Conservation (phyloP, 2,888 invertebrate species). For the Rotaria socialis region DNA sequence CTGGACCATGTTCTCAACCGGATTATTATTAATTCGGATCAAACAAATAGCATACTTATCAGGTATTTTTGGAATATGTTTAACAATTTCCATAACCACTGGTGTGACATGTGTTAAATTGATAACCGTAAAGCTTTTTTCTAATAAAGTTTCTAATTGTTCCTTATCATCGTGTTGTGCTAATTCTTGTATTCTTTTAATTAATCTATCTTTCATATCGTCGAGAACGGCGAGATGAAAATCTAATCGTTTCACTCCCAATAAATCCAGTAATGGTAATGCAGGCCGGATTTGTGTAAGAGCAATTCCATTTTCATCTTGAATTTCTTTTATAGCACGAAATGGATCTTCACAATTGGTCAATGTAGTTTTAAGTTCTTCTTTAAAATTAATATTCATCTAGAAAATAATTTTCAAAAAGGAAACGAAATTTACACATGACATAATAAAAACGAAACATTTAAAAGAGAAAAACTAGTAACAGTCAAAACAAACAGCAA, state of each 20-base stretch:
- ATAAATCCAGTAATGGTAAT: slow-evolving; percentile 86
- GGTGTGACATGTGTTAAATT: slow-evolving; percentile 79
- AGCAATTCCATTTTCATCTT: slow-evolving; percentile 65
- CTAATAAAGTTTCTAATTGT: slow-evolving; percentile 79
- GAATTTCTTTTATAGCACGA: slow-evolving; percentile 96
- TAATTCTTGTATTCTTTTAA: slow-evolving; percentile 43
- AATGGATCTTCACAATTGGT: slow-evolving; percentile 92
- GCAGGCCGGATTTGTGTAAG: slow-evolving; percentile 86
- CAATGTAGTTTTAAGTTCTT: slow-evolving; percentile 79
- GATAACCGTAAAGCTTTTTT: slow-evolving; percentile 87
- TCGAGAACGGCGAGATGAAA: slow-evolving; percentile 79
- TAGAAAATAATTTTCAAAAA: slow-evolving; percentile 24
- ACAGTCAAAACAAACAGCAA: no score
- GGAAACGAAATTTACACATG: neutral
- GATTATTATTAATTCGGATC: no score
- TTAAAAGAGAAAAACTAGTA: neutral
- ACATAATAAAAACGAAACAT: neutral
- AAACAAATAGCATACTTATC: slow-evolving; percentile 71
- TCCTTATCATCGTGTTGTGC: slow-evolving; percentile 65
- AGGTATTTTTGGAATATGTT: slow-evolving; percentile 85
- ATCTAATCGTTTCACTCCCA: slow-evolving; percentile 82
- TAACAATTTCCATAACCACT: slow-evolving; percentile 86
- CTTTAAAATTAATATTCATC: slow-evolving; percentile 77
- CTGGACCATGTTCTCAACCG: no score
- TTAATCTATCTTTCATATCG: slow-evolving; percentile 44